Evolutionary conservation across 2,113 vertebrate species (phyloP), one percentile per base, ranked within the genome.

Genomic region (Sphyrna mokarran): DNA sequence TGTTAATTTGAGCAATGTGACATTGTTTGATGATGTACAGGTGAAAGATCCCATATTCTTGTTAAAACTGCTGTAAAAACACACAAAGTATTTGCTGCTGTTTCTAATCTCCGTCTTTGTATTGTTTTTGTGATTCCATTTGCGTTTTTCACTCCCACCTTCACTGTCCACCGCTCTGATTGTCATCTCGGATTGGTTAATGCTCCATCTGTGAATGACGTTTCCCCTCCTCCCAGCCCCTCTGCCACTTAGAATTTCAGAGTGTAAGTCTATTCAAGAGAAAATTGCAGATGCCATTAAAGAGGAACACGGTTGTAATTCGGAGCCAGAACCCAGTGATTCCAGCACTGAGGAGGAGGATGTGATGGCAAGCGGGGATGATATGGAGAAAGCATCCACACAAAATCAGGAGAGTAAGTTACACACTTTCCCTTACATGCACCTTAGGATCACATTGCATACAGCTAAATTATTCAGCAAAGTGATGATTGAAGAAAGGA

Each of bases 211-310:
- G 37, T 6, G 37, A 83, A 20, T 20, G 37, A 22, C 18, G 13
- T 80, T 3, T 80, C 37, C 11, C 14, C 14, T 18, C 37, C 16
- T 13, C 76, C 80, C 80, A 76, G 72, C 0, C 37, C 16, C 58
- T 33, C 58, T 33, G 22, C 10, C 22, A 8, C 58, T 6, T 29
- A 13, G 29, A 26, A 14, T 90, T 48, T 33, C 87, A 90, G 96
- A 97, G 95, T 97, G 97, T 97, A 98, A 98, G 97, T 98, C 97
- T 97, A 98, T 98, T 94, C 98, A 98, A 97, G 97, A 98, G 96
- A 98, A 98, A 96, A 97, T 97, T 94, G 97, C 97, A 29, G 98
- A 97, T 54, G 97, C 97, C 63, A 96, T 97, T 91, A 96, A 96
- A 96, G 96, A 97, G 1, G 96, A 96, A 96, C 94, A 95, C 14